Base-by-base conservation (phyloP, 2,113 vertebrate species). In the Lophius piscatorius region DNA sequence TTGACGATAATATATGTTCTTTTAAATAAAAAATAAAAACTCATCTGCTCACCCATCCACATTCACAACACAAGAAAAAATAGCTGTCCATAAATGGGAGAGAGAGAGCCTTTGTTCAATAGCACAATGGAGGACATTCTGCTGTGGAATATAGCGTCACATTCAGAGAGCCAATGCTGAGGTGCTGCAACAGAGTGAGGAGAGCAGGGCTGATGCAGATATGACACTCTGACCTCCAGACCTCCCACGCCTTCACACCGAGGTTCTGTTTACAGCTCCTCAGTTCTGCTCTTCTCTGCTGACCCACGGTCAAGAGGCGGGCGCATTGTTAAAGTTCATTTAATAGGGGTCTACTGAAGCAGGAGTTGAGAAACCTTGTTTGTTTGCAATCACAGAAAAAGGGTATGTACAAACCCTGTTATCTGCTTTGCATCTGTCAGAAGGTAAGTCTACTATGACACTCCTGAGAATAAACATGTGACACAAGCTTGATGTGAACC, bases 101-200 rank as follows among this genome's bases (percentile, higher is more conserved):
- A 88, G 80, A 88, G 82, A 58, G 76, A 6, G 80, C 60, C 84
- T 90, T 92, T 92, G 90, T 92, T 76, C 71, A 23, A 6, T 0
- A 18, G 49, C 80, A 92, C 90, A 92, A 92, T 90, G 76, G 77
- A 61, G 68, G 72, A 79, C 86, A 90, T 92, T 92, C 88, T 91
- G 82, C 69, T 76, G 70, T 46, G 39, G 69, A 78, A 78, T 77
- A 80, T 66, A 79, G 81, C 81, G 81, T 88, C 82, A 87, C 81
- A 86, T 75, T 87, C 74, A 81, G 82, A 72, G 57, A 66, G 75
- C 74, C 59, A 42, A 71, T 49, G 70, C 73, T 59, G 34, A 68
- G 70, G 77, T 44, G 48, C 76, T 61, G 76, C 71, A 72, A 75
- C 49, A 62, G 64, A 45, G 73, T 67, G 74, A 62, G 50, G 67